Evolutionary conservation across 2,797 vertebrate genomes (phyloP), one percentile per base, ranked within the genome.

Genomic region (Tangara arthus): DNA sequence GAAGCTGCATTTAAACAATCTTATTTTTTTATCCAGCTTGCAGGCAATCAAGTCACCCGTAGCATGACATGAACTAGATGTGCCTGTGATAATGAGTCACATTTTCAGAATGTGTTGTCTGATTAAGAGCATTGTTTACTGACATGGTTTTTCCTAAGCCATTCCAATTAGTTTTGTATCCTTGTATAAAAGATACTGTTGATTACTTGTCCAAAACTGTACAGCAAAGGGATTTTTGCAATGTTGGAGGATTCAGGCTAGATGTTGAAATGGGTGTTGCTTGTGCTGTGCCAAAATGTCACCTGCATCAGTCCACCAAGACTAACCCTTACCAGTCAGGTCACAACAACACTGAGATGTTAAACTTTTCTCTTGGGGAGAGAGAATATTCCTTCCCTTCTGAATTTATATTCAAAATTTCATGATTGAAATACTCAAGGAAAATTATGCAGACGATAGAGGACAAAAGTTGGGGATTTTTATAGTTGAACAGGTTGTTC

Each of bases 1-100:
- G 91, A 95, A 94, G 77, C 46, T 91, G 35, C 76, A 80, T 89
- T 96, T 82, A 82, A 95, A 77, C 56, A 90, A 83, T n/a, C 61
- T 55, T 75, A 35, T 37, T 78, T 90, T 83, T 77, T 82, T 37
- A 81, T 63, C 55, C 39, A 19, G 61, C 35, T 83, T 81, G 83
- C 72, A 83, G 61, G n/a, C 69, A 1, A 61, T 81, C 65, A 94
- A 81, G 55, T 91, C 47, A 86, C 12, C 41, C 11, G 0, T 75
- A 86, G 76, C 63, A 81, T 55, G 63, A 88, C 64, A 79, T 49
- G 75, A 84, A 78, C 56, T 63, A 83, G 42, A 72, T 93, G 61
- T 82, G 47, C 63, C 73, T 49, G 42, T 76, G 63, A 79, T 91
- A 83, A 87, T 44, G 55, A 94, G 47, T 24, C 1, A 5, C 9